Evolutionary conservation across 2,113 vertebrate species (phyloP).

Genomic region (Xenopus borealis): DNA sequence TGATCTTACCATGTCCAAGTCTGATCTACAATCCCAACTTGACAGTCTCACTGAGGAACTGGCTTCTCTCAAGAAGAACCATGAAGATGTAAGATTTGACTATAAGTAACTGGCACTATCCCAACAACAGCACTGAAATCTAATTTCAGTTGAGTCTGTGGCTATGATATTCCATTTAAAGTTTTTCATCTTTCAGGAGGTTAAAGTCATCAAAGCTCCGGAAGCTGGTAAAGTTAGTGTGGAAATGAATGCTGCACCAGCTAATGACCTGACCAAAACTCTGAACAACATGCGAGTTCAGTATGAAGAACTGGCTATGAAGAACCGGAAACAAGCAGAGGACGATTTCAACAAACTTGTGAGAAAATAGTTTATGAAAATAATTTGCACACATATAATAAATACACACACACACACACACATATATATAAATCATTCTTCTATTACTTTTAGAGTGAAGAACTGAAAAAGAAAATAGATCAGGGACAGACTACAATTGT

Average conservation of each 20-base stretch:
- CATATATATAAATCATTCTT: no score
- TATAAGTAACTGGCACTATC: no score
- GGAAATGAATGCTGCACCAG: slow-evolving; percentile 80
- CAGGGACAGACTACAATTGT: no score
- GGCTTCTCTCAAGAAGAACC: slow-evolving; percentile 53
- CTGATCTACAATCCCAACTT: slow-evolving; percentile 52
- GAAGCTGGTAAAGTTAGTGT: slow-evolving; percentile 76
- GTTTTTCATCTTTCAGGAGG: slow-evolving; percentile 61
- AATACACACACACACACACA: no score
- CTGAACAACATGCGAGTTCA: slow-evolving; percentile 77
- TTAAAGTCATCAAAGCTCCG: slow-evolving; percentile 69
- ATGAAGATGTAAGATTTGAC: slow-evolving; percentile 38
- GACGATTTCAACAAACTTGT: slow-evolving; percentile 68
- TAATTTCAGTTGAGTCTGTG: no score
- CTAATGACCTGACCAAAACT: slow-evolving; percentile 71
- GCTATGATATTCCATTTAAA: no score
- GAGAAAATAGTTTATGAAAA: not conserved
- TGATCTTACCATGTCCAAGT: slow-evolving; percentile 54
- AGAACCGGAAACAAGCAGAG: slow-evolving; percentile 81
- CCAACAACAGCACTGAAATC: no score
- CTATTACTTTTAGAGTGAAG: no score
- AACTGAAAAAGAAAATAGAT: no score
- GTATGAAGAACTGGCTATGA: slow-evolving; percentile 76
- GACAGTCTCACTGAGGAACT: slow-evolving; percentile 56
- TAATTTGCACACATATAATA: no score